phyloP scores from a whole-genome alignment of 53 echinoderm and acorn worm genomes.

The Stichopus horrens region DNA sequence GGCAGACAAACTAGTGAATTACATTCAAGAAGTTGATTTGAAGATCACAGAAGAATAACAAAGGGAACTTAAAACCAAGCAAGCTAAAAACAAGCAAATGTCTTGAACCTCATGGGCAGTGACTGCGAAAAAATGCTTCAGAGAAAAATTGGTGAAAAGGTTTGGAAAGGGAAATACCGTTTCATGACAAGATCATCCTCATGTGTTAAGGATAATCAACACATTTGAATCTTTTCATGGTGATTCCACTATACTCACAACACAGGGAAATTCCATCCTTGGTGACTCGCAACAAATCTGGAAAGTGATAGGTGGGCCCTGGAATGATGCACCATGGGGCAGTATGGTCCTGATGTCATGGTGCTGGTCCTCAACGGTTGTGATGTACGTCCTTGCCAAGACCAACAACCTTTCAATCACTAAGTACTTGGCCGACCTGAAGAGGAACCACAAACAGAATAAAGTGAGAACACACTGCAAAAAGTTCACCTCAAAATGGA shows the following conservation, averaged over 20 bases:
- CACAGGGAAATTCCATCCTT: constrained; percentile 82
- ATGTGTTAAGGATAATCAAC: neutral
- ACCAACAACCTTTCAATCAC: constrained; percentile 88
- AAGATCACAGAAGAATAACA: too few species aligned
- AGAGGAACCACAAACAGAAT: neutral
- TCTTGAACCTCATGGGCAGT: too few species aligned
- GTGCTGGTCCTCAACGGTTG: constrained; percentile 91
- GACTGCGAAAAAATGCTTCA: too few species aligned
- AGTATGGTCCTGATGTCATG: constrained; percentile 82
- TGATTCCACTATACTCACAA: constrained; percentile 64
- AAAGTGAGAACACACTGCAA: neutral
- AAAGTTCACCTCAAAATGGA: neutral
- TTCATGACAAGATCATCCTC: too few species aligned
- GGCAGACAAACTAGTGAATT: neutral
- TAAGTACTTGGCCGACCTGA: constrained; percentile 83
- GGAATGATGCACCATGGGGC: constrained; percentile 97
- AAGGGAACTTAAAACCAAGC: too few species aligned
- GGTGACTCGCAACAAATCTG: constrained; percentile 86
- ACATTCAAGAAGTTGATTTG: neutral
- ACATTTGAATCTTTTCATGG: neutral
- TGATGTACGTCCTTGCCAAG: constrained; percentile 92
- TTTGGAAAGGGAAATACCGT: too few species aligned
- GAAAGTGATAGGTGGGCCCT: constrained; percentile 96
- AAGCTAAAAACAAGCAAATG: too few species aligned
- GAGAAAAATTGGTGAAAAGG: too few species aligned